Percentiles rank a stretch among this genome's conserved stretches.
Conservation (phyloP, 2,797 vertebrate genomes). For the Salmo trutta region DNA sequence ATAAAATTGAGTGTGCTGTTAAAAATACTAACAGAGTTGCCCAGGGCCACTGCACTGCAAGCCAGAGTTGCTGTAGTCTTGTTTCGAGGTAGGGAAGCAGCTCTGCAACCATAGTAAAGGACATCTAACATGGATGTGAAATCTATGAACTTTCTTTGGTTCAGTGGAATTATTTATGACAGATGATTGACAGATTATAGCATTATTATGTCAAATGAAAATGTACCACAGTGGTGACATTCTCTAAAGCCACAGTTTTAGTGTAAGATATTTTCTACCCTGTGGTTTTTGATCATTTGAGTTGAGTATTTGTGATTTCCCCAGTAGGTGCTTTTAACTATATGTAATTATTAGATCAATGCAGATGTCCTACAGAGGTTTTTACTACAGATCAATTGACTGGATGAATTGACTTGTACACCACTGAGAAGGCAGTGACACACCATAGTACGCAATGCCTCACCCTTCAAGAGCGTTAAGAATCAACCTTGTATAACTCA, state of each 20-base stretch:
- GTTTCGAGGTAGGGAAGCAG: not conserved
- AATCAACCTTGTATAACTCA: not conserved
- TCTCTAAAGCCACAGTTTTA: too few relatives aligned
- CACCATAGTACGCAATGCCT: not conserved
- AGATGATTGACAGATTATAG: not conserved
- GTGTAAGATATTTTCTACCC: too few relatives aligned
- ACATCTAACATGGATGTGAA: not conserved
- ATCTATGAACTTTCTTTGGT: not conserved
- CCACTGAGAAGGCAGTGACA: not conserved
- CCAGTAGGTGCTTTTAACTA: too few relatives aligned
- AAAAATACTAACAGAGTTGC: conserved; percentile 11
- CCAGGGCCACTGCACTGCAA: not conserved
- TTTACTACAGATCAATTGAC: not conserved
- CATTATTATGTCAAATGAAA: not conserved
- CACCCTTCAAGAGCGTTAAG: not conserved
- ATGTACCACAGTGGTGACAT: not conserved
- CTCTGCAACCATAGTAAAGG: not conserved
- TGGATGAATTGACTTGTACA: not conserved
- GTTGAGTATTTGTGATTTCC: too few relatives aligned
- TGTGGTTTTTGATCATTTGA: too few relatives aligned
- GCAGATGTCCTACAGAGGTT: too few relatives aligned
- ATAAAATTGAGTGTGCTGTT: conserved; percentile 42
- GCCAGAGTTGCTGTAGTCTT: not conserved
- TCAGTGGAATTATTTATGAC: not conserved
- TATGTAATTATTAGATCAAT: too few relatives aligned